Percentiles rank a stretch among this genome's conserved stretches.
Conservation (phyloP, 1,140 invertebrate genomes). For the Cyclargus thomasi region DNA sequence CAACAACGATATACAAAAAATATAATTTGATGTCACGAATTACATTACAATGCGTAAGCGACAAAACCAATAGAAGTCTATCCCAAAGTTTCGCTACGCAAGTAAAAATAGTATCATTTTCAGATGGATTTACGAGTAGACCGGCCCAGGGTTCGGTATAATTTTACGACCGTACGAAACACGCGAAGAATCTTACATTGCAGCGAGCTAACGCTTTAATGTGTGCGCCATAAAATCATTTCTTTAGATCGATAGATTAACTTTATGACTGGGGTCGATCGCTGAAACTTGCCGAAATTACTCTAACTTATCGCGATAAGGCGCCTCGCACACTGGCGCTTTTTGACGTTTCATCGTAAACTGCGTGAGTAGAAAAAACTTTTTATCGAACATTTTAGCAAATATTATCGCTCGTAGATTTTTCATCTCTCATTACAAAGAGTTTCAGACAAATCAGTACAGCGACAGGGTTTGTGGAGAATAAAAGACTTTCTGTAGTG, state of each 20-base stretch:
- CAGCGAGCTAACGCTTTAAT: constrained; percentile 31
- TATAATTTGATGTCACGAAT: too few relatives aligned
- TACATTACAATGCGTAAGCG: background rate
- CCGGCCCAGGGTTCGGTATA: constrained; percentile 31
- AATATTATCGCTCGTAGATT: too few relatives aligned
- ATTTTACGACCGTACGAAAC: constrained; percentile 39
- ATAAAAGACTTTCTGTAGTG: background rate
- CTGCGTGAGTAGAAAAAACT: background rate
- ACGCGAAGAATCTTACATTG: constrained; percentile 36
- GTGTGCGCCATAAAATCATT: constrained; percentile 34
- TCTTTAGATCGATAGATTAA: constrained; percentile 22
- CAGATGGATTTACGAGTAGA: constrained; percentile 27
- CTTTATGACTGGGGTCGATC: constrained; percentile 16
- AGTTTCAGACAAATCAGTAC: too few relatives aligned
- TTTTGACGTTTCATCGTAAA: background rate
- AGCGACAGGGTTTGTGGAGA: too few relatives aligned
- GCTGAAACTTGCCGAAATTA: background rate
- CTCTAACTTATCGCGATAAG: background rate
- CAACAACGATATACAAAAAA: too few relatives aligned
- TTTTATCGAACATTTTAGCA: background rate
- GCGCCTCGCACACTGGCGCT: background rate
- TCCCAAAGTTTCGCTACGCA: background rate
- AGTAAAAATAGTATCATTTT: constrained; percentile 22
- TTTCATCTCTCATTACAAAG: too few relatives aligned
- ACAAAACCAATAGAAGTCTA: background rate